Evolutionary conservation across 2,888 invertebrate species (phyloP).

Genomic region (Zootermopsis nevadensis): DNA sequence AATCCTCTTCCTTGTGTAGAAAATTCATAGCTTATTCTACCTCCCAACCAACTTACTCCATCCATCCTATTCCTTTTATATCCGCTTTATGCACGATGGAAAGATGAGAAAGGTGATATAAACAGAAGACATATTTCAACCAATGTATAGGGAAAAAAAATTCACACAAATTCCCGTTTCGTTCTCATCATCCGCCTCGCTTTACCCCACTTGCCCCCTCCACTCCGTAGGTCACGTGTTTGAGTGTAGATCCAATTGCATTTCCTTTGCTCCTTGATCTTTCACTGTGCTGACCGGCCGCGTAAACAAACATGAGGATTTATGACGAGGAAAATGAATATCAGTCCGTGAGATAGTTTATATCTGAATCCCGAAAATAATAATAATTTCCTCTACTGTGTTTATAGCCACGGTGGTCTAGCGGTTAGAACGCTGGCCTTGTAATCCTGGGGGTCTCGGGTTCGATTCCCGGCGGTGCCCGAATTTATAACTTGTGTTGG

Average conservation of each 20-base stretch:
- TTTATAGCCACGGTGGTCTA: no score
- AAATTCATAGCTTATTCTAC: slow-evolving; percentile 47
- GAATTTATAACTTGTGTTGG: no score
- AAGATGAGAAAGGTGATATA: slow-evolving; percentile 43
- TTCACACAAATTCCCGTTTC: not conserved
- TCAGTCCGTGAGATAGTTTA: not conserved
- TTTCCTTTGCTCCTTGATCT: slow-evolving; percentile 3
- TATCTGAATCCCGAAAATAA: not conserved
- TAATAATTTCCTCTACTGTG: no score
- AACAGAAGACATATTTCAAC: slow-evolving; percentile 49
- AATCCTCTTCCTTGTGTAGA: slow-evolving; percentile 39
- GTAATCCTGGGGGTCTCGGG: no score
- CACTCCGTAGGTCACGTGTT: not conserved
- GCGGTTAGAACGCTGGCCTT: no score
- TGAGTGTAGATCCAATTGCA: slow-evolving; percentile 16
- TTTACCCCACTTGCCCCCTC: not conserved
- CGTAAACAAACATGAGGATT: not conserved
- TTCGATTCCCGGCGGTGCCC: no score
- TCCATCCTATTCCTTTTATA: slow-evolving; percentile 7
- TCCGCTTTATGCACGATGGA: not conserved
- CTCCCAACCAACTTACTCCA: not conserved
- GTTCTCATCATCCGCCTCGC: not conserved
- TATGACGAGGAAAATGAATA: not conserved
- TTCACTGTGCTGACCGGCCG: not conserved
- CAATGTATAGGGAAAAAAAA: slow-evolving; percentile 3